Base-by-base conservation (phyloP, 1,140 invertebrate genomes). In the Tetramorium simillimum region DNA sequence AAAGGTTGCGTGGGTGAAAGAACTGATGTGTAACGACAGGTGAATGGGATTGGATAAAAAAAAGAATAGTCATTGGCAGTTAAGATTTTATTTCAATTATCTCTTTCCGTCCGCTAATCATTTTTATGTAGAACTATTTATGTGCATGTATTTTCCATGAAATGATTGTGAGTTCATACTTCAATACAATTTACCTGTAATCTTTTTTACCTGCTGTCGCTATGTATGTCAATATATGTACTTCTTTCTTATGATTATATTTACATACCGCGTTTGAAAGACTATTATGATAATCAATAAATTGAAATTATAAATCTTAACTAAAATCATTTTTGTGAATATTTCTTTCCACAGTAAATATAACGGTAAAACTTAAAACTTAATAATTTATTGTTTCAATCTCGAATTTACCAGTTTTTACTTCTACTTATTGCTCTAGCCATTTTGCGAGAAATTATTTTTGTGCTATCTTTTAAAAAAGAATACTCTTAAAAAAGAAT, bases 131-230 rank as follows among this genome's bases (percentile, higher is more conserved):
- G 2, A 14, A 56, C 28, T 18, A n/a, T 46, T 46, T 12, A 10
- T 46, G 43, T 46, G 3, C 43, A 70, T 40, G 2, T 21, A 43
- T 37, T 63, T 6, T 14, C 16, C 18, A 6, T 14, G 33, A 70
- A 70, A 56, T 56, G 37, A 56, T 43, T 53, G 14, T 37, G 7
- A 65, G 9, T 37, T 80, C 18, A 16, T 67, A 40, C 5, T 24
- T 67, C 4, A 9, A 46, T 49, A 1, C 14, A 76, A 12, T 76
- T 58, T 58, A 2, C 7, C 14, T 24, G 40, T 24, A 49, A 56
- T 70, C 63, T 6, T 56, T 69, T 69, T 81, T 70, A 81, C 24
- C 65, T 56, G n/a, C 21, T 7, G 65, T 70, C 6, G 77, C 33
- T 69, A 81, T 12, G 40, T 14, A 12, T n/a, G 21, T 43, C 12